phyloP scores from a whole-genome alignment of 2,888 invertebrate species.

The Neoascia interrupta region DNA sequence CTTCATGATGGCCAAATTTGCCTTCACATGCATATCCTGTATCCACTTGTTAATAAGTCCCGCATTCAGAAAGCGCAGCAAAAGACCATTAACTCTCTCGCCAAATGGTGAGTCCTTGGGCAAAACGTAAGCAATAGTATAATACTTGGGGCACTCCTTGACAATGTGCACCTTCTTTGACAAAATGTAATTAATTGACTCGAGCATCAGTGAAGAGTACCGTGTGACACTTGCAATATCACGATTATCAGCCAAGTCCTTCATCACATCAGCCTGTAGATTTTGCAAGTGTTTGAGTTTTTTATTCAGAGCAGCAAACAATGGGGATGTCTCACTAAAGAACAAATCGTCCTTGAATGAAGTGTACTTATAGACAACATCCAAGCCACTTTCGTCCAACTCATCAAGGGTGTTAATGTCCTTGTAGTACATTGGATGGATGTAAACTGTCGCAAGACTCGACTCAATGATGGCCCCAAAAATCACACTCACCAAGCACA shows the following conservation, averaged over 20 bases:
- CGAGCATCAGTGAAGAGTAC: constrained; percentile 74
- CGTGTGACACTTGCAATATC: constrained; percentile 76
- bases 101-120: constrained; percentile 77
- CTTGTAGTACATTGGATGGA: constrained; percentile 78
- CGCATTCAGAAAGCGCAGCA: constrained; percentile 74
- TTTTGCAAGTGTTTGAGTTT: constrained; percentile 73
- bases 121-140: constrained; percentile 78
- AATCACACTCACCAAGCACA: constrained; percentile 78
- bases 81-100: constrained; percentile 75
- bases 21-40: constrained; percentile 73
- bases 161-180: constrained; percentile 75
- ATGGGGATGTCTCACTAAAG: constrained; percentile 76
- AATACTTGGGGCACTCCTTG: constrained; percentile 79
- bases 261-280: constrained; percentile 74
- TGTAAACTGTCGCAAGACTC: constrained; percentile 78
- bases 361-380: constrained; percentile 77
- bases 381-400: constrained; percentile 76
- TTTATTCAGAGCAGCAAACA: constrained; percentile 76
- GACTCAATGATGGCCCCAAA: constrained; percentile 80
- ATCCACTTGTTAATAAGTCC: constrained; percentile 79
- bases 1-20: constrained; percentile 69
- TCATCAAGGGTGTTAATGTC: constrained; percentile 78
- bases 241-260: constrained; percentile 72
- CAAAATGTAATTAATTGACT: constrained; percentile 73
- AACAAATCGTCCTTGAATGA: constrained; percentile 79